Conservation (phyloP, 2,113 vertebrate species). For the Pelusios castaneus region DNA sequence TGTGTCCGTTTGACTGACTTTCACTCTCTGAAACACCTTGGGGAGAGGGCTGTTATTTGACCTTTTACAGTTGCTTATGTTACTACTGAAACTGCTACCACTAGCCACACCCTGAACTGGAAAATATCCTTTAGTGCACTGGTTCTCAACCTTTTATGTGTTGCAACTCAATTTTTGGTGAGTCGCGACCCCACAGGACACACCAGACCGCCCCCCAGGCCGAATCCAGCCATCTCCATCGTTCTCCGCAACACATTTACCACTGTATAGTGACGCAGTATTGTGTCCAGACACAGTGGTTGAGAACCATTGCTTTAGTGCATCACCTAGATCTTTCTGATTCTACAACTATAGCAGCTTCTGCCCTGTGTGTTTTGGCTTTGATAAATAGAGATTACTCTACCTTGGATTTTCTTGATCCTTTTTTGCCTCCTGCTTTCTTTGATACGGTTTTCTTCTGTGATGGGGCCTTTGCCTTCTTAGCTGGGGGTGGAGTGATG, state of each 20-base stretch:
- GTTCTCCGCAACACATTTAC: no score
- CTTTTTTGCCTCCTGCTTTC: slow-evolving; percentile 85
- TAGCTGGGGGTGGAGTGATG: slow-evolving; percentile 90
- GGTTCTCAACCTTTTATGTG: no score
- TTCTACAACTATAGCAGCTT: neutral
- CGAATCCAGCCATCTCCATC: no score
- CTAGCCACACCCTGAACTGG: accelerated
- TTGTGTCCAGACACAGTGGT: no score
- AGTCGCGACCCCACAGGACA: no score
- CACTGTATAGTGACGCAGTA: no score
- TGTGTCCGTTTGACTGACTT: neutral
- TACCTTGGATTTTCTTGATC: slow-evolving; percentile 90
- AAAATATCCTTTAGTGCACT: accelerated
- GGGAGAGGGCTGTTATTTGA: neutral
- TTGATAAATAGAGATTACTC: neutral
- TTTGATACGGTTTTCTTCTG: slow-evolving; percentile 90
- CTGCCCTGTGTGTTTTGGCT: neutral
- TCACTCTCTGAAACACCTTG: neutral
- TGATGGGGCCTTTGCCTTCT: slow-evolving; percentile 88
- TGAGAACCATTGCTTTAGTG: no score
- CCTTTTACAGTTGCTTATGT: neutral
- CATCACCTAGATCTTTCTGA: neutral
- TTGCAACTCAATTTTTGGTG: no score
- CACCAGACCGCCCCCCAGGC: no score
- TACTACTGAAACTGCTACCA: neutral